Evolutionary conservation across 2,888 invertebrate species (phyloP).

Genomic region (Sminthurides aquaticus): DNA sequence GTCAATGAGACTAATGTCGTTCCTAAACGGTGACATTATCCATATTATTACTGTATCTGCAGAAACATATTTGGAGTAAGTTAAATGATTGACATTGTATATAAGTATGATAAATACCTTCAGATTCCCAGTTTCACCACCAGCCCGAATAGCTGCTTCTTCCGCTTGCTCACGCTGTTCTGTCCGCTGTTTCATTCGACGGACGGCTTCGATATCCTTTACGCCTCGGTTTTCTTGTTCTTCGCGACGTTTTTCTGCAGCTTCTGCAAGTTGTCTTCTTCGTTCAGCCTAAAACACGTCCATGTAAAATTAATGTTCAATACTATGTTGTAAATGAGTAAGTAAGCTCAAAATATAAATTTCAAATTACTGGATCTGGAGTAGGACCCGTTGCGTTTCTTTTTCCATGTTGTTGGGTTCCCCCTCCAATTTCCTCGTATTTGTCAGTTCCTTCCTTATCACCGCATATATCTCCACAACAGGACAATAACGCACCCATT

Average conservation of each 20-base stretch:
- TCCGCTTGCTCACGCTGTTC: conserved; percentile 18
- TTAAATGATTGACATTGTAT: too few species aligned
- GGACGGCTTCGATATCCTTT: conserved; percentile 30
- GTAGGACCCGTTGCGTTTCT: neutral
- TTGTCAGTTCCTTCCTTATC: conserved; percentile 10
- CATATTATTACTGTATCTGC: too few species aligned
- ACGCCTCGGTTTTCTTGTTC: conserved; percentile 29
- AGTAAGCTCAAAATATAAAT: neutral
- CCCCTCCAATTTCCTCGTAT: conserved; percentile 10
- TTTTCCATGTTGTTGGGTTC: neutral
- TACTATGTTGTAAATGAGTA: neutral
- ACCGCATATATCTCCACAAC: conserved; percentile 9
- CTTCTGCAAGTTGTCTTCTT: conserved; percentile 33
- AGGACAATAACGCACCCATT: conserved; percentile 14
- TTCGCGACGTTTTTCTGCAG: conserved; percentile 31
- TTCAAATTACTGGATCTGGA: conserved; percentile 16
- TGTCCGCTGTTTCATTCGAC: conserved; percentile 18
- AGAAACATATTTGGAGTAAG: too few species aligned
- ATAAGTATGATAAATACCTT: neutral
- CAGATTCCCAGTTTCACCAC: neutral
- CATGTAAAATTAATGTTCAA: conserved; percentile 3
- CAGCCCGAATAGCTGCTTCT: conserved; percentile 10
- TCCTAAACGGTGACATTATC: too few species aligned
- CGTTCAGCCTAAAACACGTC: conserved; percentile 32
- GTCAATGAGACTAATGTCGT: too few species aligned